A percentile compares a stretch with the other conserved stretches of the same genome.
Evolutionary conservation across 2,888 invertebrate genomes (phyloP).

Genomic region (Chrysodeixis includens): DNA sequence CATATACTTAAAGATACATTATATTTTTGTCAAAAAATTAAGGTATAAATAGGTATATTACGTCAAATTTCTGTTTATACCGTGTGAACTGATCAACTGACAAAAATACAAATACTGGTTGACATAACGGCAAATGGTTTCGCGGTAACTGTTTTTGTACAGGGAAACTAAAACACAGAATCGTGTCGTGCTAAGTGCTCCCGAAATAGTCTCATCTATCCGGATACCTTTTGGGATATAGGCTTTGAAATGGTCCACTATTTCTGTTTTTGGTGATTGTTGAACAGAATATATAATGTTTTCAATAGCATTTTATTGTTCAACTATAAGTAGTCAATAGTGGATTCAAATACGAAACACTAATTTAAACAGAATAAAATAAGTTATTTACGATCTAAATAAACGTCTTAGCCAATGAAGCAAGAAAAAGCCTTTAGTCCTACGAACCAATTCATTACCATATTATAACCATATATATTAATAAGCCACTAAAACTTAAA

Average conservation of each 20-base stretch:
- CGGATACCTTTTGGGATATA: neutral
- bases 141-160: neutral
- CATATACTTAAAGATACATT: no score
- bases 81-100: neutral
- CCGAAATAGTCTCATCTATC: neutral
- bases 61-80: neutral
- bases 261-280: no score
- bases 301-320: neutral
- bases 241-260: no score
- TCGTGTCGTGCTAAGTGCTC: slow-evolving; percentile 1
- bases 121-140: neutral
- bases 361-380: neutral
- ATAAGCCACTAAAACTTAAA: slow-evolving; percentile 46
- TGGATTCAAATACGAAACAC: neutral
- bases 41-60: neutral
- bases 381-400: neutral
- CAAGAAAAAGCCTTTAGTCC: slow-evolving; percentile 41
- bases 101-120: neutral
- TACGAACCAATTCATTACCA: slow-evolving; percentile 38
- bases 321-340: neutral
- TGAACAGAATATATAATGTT: no score
- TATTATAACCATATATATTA: slow-evolving; percentile 49
- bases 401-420: slow-evolving; percentile 38
- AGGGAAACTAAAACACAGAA: neutral
- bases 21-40: neutral